Evolutionary conservation across 2,888 invertebrate genomes (phyloP).

Genomic region (Griposia aprilina): DNA sequence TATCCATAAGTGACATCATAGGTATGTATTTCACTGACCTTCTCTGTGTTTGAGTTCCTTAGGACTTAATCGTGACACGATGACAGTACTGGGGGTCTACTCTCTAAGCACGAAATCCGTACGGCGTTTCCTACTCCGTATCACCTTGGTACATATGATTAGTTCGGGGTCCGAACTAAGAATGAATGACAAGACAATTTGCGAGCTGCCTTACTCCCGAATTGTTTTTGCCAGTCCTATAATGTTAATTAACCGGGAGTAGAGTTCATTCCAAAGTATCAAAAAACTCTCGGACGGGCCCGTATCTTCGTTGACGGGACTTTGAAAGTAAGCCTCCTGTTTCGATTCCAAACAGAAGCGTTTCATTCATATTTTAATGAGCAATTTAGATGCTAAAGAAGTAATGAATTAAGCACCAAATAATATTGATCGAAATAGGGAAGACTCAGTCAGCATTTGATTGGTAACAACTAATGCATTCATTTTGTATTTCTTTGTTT

Average conservation of each 20-base stretch:
- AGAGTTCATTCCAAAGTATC: no score
- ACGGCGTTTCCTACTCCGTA: no score
- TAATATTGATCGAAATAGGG: background rate
- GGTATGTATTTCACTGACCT: background rate
- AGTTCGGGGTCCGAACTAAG: no score
- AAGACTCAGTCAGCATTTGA: background rate
- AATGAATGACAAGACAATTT: no score
- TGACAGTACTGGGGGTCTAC: background rate
- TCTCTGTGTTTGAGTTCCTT: background rate
- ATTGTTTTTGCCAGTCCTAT: no score
- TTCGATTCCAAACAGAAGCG: background rate
- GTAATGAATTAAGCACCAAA: background rate
- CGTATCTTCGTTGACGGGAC: no score
- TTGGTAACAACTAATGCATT: background rate
- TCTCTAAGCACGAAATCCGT: no score
- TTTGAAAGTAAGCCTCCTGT: no score
- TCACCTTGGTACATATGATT: no score
- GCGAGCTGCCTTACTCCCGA: no score
- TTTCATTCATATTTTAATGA: background rate
- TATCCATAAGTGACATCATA: background rate
- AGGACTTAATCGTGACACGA: background rate
- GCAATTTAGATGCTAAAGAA: background rate
- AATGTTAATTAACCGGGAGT: no score
- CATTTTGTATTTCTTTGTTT: background rate
- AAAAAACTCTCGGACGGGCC: no score